Conservation (phyloP, 2,888 invertebrate species). For the Hypomecis atomaria region DNA sequence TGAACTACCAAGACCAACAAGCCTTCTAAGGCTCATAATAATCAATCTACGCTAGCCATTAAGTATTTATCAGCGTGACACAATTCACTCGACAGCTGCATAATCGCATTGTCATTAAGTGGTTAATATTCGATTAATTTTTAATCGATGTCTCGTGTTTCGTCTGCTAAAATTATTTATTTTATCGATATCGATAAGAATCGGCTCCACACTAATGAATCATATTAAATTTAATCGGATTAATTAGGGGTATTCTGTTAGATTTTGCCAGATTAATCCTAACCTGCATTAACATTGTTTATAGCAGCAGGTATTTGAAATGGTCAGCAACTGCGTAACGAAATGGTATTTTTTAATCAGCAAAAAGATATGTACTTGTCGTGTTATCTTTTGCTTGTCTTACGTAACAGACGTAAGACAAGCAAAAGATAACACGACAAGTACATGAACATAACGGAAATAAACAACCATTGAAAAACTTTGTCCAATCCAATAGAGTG, state of each 20-base stretch:
- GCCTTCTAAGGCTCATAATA: not conserved
- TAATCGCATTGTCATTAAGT: slow-evolving; percentile 30
- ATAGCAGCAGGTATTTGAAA: not conserved
- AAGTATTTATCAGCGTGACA: slow-evolving; percentile 3
- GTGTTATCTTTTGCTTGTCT: too few relatives aligned
- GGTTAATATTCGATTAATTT: slow-evolving; percentile 29
- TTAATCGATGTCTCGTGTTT: slow-evolving; percentile 16
- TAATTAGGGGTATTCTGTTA: not conserved
- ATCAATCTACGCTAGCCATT: not conserved
- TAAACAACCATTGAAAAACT: too few relatives aligned
- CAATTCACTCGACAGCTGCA: slow-evolving; percentile 11
- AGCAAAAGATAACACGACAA: too few relatives aligned
- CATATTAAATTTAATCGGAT: not conserved
- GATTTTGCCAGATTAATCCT: not conserved
- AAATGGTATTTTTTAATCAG: too few relatives aligned
- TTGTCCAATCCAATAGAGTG: too few relatives aligned
- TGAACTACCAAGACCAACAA: not conserved
- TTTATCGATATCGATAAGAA: slow-evolving; percentile 5
- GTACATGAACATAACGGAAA: too few relatives aligned
- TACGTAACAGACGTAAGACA: too few relatives aligned
- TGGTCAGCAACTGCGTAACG: too few relatives aligned
- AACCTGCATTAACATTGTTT: not conserved
- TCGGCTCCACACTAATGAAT: not conserved
- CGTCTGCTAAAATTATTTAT: slow-evolving; percentile 1
- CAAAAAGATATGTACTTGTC: too few relatives aligned